Evolutionary conservation across 92 coral and sea anemone species (phyloP), one percentile per base, ranked within the genome.

Genomic region (Plumapathes pennacea): DNA sequence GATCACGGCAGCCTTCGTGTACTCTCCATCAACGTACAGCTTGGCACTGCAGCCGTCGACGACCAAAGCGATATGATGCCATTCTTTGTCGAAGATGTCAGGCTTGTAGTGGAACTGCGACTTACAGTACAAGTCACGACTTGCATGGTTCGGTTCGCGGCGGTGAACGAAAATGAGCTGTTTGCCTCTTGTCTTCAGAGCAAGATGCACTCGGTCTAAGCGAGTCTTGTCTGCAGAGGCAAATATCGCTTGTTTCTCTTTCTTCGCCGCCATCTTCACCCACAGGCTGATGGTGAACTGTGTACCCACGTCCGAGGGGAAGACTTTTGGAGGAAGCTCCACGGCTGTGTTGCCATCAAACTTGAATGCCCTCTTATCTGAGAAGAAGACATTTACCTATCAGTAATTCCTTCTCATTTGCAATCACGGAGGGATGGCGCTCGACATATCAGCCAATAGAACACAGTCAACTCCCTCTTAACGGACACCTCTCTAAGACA

Each of bases 141-240:
- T 65, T n/a, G 90, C 99, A 34, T 76, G 81, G 55, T 27, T 52
- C 13, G 90, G 69, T 50, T 84, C 95, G 31, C 80, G 82, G 22
- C 96, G 89, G 37, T 94, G 99, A 32, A 72, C 74, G 32, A 94
- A 84, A 18, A 55, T 41, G 11, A 94, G 90, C 21, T 79, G 59
- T 56, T 71, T 61, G 44, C 62, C 79, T 44, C 61, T 53, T 27
- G 76, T 89, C 54, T 61, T 36, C 46, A 94, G 62, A 18, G 87
- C 88, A 72, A 94, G 89, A 64, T 94, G 99, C 23, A 84, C 85
- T 23, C 99, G 88, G 54, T 94, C 83, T 9, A 89, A 76, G 1
- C 82, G 62, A 19, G 70, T 68, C 47, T 85, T 75, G 57, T 94
- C 99, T 10, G 90, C 74, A 31, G 74, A 67, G 15, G 92, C 79